Conservation (phyloP, 1,140 invertebrate species). For the Drosophila bocki region DNA sequence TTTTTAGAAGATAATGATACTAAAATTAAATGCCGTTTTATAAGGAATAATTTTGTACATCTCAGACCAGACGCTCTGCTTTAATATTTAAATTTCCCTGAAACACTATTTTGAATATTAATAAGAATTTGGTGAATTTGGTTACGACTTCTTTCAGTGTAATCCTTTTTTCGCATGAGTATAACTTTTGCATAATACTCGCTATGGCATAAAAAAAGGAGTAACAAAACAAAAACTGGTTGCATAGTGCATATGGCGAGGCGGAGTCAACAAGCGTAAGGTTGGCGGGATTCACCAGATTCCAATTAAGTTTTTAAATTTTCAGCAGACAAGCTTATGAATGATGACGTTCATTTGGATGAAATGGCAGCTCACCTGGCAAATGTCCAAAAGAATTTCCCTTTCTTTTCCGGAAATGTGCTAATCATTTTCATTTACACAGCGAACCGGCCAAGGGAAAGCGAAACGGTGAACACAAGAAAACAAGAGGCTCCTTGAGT, state of each 20-base stretch:
- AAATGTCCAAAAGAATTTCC: conserved; percentile 18
- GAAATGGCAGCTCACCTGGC: conserved; percentile 17
- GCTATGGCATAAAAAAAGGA: conserved; percentile 16
- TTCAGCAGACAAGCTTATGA: conserved; percentile 43
- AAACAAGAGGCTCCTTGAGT: conserved; percentile 9
- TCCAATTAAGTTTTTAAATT: conserved; percentile 66
- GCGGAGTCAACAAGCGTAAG: conserved; percentile 48
- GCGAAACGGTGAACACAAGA: conserved; percentile 8
- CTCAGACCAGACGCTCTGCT: neutral
- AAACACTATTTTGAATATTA: neutral
- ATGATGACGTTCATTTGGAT: conserved; percentile 37
- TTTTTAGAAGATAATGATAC: neutral
- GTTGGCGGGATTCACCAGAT: conserved; percentile 33
- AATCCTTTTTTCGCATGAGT: conserved; percentile 17
- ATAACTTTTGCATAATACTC: conserved; percentile 49
- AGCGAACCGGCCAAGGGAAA: conserved; percentile 9
- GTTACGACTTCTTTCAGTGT: neutral
- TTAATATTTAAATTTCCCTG: neutral
- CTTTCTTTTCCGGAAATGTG: conserved; percentile 26
- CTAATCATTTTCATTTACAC: conserved; percentile 51
- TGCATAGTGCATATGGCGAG: conserved; percentile 30
- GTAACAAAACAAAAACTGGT: conserved; percentile 35
- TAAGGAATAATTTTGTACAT: too few species aligned
- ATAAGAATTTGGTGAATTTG: neutral
- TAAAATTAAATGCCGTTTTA: neutral